Evolutionary conservation across 1,140 invertebrate species (phyloP), one percentile per base, ranked within the genome.

Genomic region (Pinna nobilis): DNA sequence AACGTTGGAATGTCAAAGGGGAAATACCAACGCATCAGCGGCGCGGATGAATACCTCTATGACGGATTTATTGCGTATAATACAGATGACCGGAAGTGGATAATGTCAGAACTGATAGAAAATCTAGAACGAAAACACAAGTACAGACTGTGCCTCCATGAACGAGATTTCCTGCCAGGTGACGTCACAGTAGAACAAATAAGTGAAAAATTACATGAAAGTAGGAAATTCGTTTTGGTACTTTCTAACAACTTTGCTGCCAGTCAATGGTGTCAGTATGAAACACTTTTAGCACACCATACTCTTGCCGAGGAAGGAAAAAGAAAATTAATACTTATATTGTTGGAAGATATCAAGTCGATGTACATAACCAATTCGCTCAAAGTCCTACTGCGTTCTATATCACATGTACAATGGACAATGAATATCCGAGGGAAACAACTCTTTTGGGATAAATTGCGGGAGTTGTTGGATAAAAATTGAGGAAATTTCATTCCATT

Each of bases 351-450:
- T 86, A 93, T 97, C 70, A 88, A 90, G 47, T 87, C 25, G 82
- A 39, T 86, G 87, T 68, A 88, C 90, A 79, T 82, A 92, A 76
- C 91, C 89, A 3, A 90, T 90, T 1, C 92, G 89, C 15, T 85
- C 92, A 66, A 91, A 89, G 61, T 92, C 90, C 77, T 84, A 92
- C 30, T 93, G 66, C 91, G 91, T 77, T 92, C 92, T 0, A 90
- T 92, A 73, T 91, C 92, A 51, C 92, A 92, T 82, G 86, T 92
- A 9, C 83, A 89, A 41, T 93, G 92, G 92, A 86, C 91, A 59
- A 57, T 73, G 4, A 96, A 95, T 87, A 89, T 94, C 33, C 97
- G 97, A 87, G 97, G 96, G 95, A 95, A 97, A 83, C 96, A 97
- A 88, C 89, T 97, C 44, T 93, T 94, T 74, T 97, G 95, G 87